Conservation (phyloP, 2,888 invertebrate genomes). For the Cheilosia soror region DNA sequence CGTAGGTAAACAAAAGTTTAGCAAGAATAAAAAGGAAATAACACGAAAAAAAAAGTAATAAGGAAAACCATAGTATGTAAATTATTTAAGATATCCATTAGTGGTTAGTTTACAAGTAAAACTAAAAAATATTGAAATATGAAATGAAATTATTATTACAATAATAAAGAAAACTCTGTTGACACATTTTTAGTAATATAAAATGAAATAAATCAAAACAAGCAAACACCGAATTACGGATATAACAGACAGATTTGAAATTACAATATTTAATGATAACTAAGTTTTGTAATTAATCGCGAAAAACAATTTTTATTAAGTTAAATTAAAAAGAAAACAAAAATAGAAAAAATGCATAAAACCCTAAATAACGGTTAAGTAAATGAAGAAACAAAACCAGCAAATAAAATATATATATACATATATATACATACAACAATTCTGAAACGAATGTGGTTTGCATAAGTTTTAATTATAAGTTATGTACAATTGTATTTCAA, state of each 20-base stretch:
- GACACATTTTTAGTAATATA: conserved; percentile 48
- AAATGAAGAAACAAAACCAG: conserved; percentile 44
- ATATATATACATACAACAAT: conserved; percentile 53
- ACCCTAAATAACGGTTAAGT: conserved; percentile 66
- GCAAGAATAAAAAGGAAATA: conserved; percentile 29
- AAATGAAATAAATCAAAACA: conserved; percentile 41
- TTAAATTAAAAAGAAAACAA: conserved; percentile 76
- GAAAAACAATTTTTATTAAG: conserved; percentile 76
- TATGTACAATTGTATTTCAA: conserved; percentile 76
- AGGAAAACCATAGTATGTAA: conserved; percentile 55
- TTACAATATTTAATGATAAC: conserved; percentile 70
- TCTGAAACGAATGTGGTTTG: conserved; percentile 73
- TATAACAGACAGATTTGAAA: conserved; percentile 53
- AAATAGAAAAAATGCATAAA: conserved; percentile 74
- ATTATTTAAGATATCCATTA: conserved; percentile 68
- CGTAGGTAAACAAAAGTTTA: conserved; percentile 30
- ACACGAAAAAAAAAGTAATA: conserved; percentile 23
- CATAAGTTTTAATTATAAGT: conserved; percentile 75
- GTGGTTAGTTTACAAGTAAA: conserved; percentile 52
- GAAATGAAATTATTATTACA: conserved; percentile 70
- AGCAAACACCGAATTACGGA: conserved; percentile 53
- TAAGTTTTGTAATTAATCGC: conserved; percentile 79
- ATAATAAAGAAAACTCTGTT: conserved; percentile 69
- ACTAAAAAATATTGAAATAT: conserved; percentile 45
- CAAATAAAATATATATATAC: conserved; percentile 49